These are phyloP conservation scores for Calephelis nemesis DNA, from an alignment of 1,140 invertebrate species.

Conservation along the genomic window DNA sequence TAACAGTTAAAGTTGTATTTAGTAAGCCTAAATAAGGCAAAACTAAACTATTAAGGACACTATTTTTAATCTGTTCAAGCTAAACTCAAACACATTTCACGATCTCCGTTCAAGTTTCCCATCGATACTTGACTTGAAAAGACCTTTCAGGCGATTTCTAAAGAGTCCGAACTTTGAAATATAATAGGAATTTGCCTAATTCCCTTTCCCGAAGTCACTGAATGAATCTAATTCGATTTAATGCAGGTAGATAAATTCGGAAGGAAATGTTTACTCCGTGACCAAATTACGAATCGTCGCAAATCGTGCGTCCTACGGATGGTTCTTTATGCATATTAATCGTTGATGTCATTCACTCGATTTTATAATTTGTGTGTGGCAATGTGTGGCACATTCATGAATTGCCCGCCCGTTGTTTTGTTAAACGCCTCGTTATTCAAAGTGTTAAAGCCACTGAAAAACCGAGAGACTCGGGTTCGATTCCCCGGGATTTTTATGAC, in stretches of 20 bases:
- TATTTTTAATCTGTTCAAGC: neutral
- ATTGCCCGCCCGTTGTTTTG: no score
- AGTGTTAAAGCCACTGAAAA: no score
- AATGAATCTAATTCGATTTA: constrained; percentile 27
- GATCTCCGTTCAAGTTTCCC: neutral
- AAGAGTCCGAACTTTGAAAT: neutral
- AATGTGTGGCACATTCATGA: no score
- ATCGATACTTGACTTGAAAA: neutral
- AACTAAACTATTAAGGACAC: no score
- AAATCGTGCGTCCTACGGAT: neutral
- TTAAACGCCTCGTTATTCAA: no score
- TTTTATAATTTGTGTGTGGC: no score
- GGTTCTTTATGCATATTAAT: neutral
- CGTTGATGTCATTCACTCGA: no score
- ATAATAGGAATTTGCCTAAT: constrained; percentile 11
- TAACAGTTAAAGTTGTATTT: no score
- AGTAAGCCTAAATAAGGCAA: no score
- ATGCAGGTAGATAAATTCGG: constrained; percentile 31
- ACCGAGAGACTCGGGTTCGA: no score
- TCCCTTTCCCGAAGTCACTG: neutral
- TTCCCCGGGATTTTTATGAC: no score
- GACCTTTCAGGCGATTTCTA: neutral
- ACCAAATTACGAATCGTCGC: constrained; percentile 26
- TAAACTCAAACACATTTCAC: neutral
- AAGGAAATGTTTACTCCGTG: constrained; percentile 34